Percentiles rank a stretch among this genome's conserved stretches.
These are phyloP conservation scores for Periparus ater DNA, from an alignment of 2,797 vertebrate species.

Conservation along the genomic window DNA sequence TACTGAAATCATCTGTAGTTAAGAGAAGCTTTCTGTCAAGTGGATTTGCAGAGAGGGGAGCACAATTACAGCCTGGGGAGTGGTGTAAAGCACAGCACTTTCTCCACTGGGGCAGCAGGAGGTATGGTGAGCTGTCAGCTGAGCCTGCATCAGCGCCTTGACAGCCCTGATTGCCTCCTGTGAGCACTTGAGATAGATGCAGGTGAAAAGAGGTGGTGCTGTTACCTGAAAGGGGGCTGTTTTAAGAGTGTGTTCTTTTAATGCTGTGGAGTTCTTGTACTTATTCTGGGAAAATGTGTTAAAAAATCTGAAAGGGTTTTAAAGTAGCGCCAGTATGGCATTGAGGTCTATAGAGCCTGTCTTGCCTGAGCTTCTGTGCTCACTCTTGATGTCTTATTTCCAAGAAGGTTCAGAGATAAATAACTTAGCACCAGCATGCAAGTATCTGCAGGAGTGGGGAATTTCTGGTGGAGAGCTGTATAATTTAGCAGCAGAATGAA, in stretches of 20 bases:
- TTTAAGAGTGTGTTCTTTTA: neutral
- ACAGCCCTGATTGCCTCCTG: neutral
- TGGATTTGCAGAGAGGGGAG: neutral
- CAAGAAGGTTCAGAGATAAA: neutral
- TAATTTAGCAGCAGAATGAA: neutral
- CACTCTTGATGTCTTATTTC: neutral
- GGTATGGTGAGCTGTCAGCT: neutral
- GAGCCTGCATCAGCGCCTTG: neutral
- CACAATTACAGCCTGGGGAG: neutral
- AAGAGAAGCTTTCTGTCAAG: constrained; percentile 44
- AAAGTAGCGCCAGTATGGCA: neutral
- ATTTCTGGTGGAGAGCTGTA: neutral
- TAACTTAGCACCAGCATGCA: neutral
- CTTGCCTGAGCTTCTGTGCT: neutral
- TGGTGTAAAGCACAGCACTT: neutral
- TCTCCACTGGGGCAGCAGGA: neutral
- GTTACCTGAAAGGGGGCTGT: neutral
- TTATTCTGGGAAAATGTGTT: neutral
- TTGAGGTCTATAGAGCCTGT: neutral
- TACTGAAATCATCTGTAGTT: constrained; percentile 24
- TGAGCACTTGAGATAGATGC: neutral
- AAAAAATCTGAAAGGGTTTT: neutral
- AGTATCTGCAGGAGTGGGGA: neutral
- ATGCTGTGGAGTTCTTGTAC: neutral
- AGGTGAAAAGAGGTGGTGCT: neutral